Base-by-base conservation (phyloP, 1,140 invertebrate species). In the Polypedilum vanderplanki region DNA sequence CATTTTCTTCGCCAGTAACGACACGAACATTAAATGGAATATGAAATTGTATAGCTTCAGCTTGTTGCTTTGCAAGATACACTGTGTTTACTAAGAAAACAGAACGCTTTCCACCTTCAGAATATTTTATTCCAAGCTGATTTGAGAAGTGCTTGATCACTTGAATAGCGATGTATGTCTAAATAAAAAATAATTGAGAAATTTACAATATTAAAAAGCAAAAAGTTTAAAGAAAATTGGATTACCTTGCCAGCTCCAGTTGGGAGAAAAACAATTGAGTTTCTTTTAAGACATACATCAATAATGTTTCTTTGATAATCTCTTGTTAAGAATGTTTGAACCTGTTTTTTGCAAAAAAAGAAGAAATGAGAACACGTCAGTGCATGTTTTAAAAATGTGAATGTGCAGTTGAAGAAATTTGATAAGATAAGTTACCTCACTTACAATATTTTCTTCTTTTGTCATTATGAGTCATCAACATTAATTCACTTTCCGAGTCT, bases 111-210 rank as follows among this genome's bases (percentile, higher is more conserved):
- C 24, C 73, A 40, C 40, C 73, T 15, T 74, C 73, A 3, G 9
- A 18, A 22, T 40, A 40, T 40, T 12, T 40, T 41, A 0, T 4
- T 41, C 40, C 10, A 3, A 74, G 2, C 7, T 12, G 9, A 18
- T 40, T 15, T 24, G 73, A 74, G 7, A 74, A 74, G 1, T 74
- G 73, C 7, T 40, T 18, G 8, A 74, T 74, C 40, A 74, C 73
- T 70, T 70, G 17, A 8, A 70, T 18, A 4, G 65, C 17, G 20
- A 70, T 70, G 10, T 20, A 70, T 1, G 65, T 70, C 20, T 70
- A 18, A 5, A n/a, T 18, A 20, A 17, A n/a, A 8, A 10, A 10
- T 67, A n/a, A 3, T 20, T 46, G 2, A 46, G 15, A 46, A 46
- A 12, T 46, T 15, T 46, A 3, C 15, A 4, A 46, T 12, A 46